Evolutionary conservation across 2,888 invertebrate genomes (phyloP), one percentile per base, ranked within the genome.

Genomic region (Chrysolina haemoptera): DNA sequence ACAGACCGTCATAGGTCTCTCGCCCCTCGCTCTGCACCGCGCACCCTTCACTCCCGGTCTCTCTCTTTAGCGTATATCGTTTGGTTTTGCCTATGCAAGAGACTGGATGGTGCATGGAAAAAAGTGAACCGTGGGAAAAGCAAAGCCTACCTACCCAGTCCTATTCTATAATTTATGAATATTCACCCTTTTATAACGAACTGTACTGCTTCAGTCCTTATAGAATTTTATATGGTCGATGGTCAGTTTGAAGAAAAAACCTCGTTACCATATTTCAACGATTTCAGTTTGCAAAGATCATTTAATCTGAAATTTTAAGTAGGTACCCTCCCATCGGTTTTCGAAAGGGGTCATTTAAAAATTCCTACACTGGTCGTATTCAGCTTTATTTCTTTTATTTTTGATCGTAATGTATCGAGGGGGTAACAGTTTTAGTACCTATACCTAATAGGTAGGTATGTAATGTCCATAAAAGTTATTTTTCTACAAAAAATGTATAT

Each of bases 1-100:
- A 70, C 69, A 69, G 71, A 65, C 74, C 59, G 73, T 71, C 70
- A 70, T 59, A 62, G 71, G 76, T 72, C 43, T 63, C 71, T 70
- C 50, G 50, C 75, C 77, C 76, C 78, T 75, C 75, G 59, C 75
- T 76, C 78, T 66, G 76, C 50, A 59, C 68, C 74, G 69, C 72
- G 64, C 72, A 72, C 73, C 75, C 72, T 53, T 62, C 66, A 35
- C 59, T 59, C 59, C 35, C 59, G 27, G 6, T n/a, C 59, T 59
- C 35, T 59, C 59, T 59, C 35, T 35, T 8, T 35, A 59, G 14
- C 59, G 35, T n/a, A 16, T 35, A 22, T 63, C 70, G 70, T 70
- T 69, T 69, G 59, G 75, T 48, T 65, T 63, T 16, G 20, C 5
- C 62, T 62, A 16, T 62, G 27, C 27, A n/a, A 18, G 35, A 40